Evolutionary conservation across 1,140 invertebrate species (phyloP), one percentile per base, ranked within the genome.

Genomic region (Brachionus sp.): DNA sequence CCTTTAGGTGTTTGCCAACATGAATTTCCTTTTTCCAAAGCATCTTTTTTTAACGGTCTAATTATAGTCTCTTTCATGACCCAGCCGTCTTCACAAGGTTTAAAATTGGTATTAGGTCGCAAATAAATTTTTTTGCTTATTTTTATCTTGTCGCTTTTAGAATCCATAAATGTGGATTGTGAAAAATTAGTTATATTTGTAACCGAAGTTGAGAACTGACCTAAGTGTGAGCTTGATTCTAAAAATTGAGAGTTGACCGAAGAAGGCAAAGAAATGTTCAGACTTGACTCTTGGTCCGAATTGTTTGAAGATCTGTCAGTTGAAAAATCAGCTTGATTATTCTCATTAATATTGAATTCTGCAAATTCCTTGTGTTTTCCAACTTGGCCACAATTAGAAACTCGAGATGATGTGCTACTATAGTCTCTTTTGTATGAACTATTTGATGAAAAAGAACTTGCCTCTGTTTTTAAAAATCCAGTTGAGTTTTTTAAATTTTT

Each of bases 181-280:
- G 66, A 70, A 70, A 19, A 70, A 39, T 70, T 35, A 0, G 66
- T 39, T 16, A 70, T 70, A 16, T 37, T 37, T 37, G 66, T 70
- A 7, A 70, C 66, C 12, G 66, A 70, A 0, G 66, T 70, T 2
- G 50, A 57, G 50, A 70, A 39, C 13, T 6, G 66, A 7, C 4
- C 37, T 1, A 37, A n/a, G 37, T 70, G 13, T 70, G 29, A 70
- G 9, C 37, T 37, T 37, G 66, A 39, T 70, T 70, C 35, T n/a
- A 70, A 70, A 23, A 39, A 9, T 37, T 70, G 10, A 37, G 66
- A 70, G 10, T 70, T 37, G 6, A 39, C 9, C 9, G 66, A 70
- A 10, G 66, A 70, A 9, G 66, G 37, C 37, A 70, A 70, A n/a
- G 66, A 70, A 19, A 70, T 70, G 66, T 70, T 33, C 37, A 70